Evolutionary conservation across 2,797 vertebrate species (phyloP).

Genomic region (Coregonus sp.): DNA sequence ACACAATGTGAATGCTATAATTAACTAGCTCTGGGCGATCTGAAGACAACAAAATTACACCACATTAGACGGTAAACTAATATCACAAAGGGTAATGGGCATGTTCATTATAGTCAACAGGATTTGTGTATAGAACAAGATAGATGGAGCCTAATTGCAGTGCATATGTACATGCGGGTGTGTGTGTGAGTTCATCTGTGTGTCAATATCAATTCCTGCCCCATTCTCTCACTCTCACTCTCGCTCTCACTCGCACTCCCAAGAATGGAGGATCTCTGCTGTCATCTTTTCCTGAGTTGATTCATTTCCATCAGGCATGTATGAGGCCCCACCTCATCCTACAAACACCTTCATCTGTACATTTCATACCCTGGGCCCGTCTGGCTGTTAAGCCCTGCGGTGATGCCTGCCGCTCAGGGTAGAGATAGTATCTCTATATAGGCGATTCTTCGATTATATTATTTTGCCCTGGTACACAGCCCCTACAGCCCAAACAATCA

Average conservation of each 20-base stretch:
- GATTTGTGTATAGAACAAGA: slow-evolving; percentile 40
- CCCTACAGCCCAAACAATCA: slow-evolving; percentile 69
- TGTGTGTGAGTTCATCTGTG: background rate
- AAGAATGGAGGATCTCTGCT: slow-evolving; percentile 6
- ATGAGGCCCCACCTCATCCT: slow-evolving; percentile 17
- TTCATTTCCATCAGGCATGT: slow-evolving; percentile 25
- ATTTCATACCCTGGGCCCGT: too few relatives aligned
- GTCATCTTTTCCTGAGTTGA: slow-evolving; percentile 17
- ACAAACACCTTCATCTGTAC: slow-evolving; percentile 33
- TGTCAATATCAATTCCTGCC: background rate
- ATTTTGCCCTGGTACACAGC: slow-evolving; percentile 42
- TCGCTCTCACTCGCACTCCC: background rate
- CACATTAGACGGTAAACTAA: slow-evolving; percentile 55
- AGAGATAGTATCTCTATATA: slow-evolving; percentile 72
- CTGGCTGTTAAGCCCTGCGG: slow-evolving; percentile 40
- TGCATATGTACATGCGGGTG: background rate
- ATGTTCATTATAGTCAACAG: slow-evolving; percentile 46
- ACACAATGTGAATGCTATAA: slow-evolving; percentile 60
- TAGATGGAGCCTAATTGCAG: too few relatives aligned
- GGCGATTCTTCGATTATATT: slow-evolving; percentile 57
- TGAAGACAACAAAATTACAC: slow-evolving; percentile 68
- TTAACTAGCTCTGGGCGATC: slow-evolving; percentile 55
- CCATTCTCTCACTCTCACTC: background rate
- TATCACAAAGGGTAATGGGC: slow-evolving; percentile 43
- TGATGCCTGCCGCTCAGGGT: slow-evolving; percentile 25